A percentile compares a stretch with the other conserved stretches of the same genome.
Conservation (phyloP, 2,113 vertebrate species). For the Peromyscus californicus region DNA sequence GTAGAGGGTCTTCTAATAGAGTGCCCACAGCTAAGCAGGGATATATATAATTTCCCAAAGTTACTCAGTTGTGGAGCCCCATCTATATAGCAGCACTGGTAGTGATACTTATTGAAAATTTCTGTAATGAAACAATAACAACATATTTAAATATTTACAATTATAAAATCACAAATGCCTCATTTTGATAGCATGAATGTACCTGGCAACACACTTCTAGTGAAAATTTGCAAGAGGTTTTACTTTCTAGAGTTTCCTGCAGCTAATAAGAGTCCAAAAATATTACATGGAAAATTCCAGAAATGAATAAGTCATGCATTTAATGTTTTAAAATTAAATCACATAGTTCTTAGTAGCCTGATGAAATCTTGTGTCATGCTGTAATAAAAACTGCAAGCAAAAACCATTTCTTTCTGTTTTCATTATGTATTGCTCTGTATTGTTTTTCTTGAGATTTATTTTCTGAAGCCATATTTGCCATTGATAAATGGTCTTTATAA, state of each 20-base stretch:
- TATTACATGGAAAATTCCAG: neutral
- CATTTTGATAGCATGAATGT: constrained; percentile 15
- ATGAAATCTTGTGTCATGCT: neutral
- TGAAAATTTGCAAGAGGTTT: neutral
- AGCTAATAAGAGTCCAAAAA: neutral
- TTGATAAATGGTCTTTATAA: constrained; percentile 70
- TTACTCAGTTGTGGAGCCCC: neutral
- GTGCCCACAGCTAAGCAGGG: neutral
- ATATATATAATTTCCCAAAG: neutral
- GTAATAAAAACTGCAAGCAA: constrained; percentile 2
- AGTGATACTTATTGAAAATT: constrained; percentile 39
- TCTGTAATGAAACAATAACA: constrained; percentile 6
- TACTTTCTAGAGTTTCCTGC: neutral
- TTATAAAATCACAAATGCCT: neutral
- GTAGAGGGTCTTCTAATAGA: neutral
- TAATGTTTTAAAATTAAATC: neutral
- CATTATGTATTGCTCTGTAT: neutral
- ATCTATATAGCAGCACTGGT: neutral
- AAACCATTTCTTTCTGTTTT: constrained; percentile 7
- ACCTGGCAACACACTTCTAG: neutral
- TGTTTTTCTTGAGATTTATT: constrained; percentile 48
- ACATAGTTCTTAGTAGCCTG: neutral
- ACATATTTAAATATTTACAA: neutral
- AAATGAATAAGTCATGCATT: neutral
- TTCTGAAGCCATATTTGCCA: constrained; percentile 20